Evolutionary conservation across 2,888 invertebrate species (phyloP), one percentile per base, ranked within the genome.

Genomic region (Nesidiocoris tenuis): DNA sequence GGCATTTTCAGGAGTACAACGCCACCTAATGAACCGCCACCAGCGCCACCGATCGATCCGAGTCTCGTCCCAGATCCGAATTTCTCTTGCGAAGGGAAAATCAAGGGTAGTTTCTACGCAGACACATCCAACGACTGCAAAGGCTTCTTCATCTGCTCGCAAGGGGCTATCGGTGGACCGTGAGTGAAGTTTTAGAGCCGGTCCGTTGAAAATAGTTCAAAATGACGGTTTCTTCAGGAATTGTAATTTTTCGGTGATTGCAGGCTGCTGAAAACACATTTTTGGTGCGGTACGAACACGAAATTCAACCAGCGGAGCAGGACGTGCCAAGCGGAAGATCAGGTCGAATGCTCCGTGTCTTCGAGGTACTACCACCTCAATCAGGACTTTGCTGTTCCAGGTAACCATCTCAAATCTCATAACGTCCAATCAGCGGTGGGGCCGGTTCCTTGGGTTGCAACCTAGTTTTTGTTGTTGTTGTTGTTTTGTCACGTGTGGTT

Each of bases 61-160:
- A 61, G 59, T 19, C 76, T 67, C 23, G 23, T 59, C 5, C 77
- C 82, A 3, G 80, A 80, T 64, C 82, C 82, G 2, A 80, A 79
- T 63, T 83, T 83, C 79, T 79, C 80, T 18, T 83, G 83, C 77
- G 79, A 78, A 24, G 82, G 80, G 39, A 83, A 83, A 79, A 80
- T 83, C 67, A 81, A 81, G 22, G 83, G 83, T 7, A 83, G 83
- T 12, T 82, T 82, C 76, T 83, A 83, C 77, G 83, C 83, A 2
- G 83, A 83, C 74, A 79, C 81, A 2, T 81, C 82, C 75, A 80
- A 81, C 18, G 82, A 82, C 71, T 83, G 83, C 74, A 80, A 80
- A 63, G 80, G 82, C n/a, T 83, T 83, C 78, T 83, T 83, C 77
- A 83, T 83, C 76, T 83, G 83, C 78, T 81, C 82, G 0, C 82